Percentiles rank a stretch among this genome's conserved stretches.
These are phyloP conservation scores for Orthosia cruda DNA, from an alignment of 2,888 invertebrate genomes.

Conservation along the genomic window DNA sequence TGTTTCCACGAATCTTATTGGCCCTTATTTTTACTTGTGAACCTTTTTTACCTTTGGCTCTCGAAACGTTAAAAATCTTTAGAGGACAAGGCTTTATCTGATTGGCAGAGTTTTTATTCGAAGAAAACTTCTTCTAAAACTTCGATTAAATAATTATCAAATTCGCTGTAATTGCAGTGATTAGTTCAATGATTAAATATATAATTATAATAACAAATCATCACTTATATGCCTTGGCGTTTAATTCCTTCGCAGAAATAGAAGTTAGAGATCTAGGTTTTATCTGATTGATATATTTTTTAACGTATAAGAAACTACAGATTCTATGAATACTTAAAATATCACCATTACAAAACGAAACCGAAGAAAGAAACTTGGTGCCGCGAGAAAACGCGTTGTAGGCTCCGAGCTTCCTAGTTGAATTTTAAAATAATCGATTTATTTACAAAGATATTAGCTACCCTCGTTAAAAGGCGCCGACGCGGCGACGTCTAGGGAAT, in stretches of 20 bases:
- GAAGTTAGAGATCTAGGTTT: too few species aligned
- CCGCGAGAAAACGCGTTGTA: background rate
- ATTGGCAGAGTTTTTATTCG: background rate
- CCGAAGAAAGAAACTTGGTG: background rate
- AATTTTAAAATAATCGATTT: slow-evolving; percentile 53
- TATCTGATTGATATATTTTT: too few species aligned
- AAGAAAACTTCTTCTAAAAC: too few species aligned
- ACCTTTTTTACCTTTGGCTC: background rate
- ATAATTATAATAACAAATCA: too few species aligned
- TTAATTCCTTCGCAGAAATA: too few species aligned
- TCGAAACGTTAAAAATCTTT: background rate
- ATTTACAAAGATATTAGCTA: slow-evolving; percentile 52
- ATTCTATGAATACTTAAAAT: too few species aligned
- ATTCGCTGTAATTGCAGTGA: too few species aligned
- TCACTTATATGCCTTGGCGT: too few species aligned
- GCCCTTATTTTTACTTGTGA: slow-evolving; percentile 1
- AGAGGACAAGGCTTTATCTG: background rate
- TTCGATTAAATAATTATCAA: too few species aligned
- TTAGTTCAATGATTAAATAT: too few species aligned
- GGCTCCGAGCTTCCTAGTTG: background rate
- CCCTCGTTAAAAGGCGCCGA: slow-evolving; percentile 49
- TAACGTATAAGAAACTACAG: background rate
- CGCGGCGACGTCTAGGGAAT: slow-evolving; percentile 43
- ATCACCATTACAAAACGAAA: accelerated
- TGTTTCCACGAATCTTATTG: background rate